Percentiles rank a stretch among this genome's conserved stretches.
Evolutionary conservation across 2,888 invertebrate species (phyloP).

Genomic region (Caenorhabditis angaria): DNA sequence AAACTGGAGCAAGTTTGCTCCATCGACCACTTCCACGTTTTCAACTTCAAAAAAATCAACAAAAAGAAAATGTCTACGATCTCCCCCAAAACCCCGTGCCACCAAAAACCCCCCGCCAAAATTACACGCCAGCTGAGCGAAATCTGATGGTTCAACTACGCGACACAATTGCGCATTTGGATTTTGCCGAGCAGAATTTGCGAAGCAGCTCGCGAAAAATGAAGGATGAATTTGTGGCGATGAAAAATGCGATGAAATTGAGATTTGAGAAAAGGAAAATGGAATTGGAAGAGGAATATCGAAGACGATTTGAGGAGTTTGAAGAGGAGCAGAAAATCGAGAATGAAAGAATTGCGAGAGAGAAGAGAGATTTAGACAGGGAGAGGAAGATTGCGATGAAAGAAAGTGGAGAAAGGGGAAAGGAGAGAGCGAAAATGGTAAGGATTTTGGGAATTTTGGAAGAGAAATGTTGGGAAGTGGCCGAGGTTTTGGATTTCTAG

Average conservation of each 20-base stretch:
- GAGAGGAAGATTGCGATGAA: conserved; percentile 11
- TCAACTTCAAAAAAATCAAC: not conserved
- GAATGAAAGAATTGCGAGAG: conserved; percentile 10
- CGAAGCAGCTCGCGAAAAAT: conserved; percentile 1
- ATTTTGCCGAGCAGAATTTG: conserved; percentile 16
- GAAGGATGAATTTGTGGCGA: not conserved
- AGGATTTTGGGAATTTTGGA: not conserved
- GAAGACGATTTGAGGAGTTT: conserved; percentile 5
- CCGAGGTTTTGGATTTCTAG: too few relatives aligned
- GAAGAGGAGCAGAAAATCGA: conserved; percentile 17
- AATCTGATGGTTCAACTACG: conserved; percentile 30
- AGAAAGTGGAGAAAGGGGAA: not conserved
- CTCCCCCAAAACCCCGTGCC: not conserved
- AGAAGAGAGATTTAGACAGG: conserved; percentile 26
- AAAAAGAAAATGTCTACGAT: not conserved
- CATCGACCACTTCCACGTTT: conserved; percentile 1
- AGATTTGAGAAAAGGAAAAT: not conserved
- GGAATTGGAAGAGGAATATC: conserved; percentile 13
- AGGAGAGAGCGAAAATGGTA: conserved; percentile 2
- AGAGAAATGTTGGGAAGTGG: too few relatives aligned
- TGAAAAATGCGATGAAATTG: conserved; percentile 8
- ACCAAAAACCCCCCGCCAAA: not conserved
- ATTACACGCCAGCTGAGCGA: not conserved
- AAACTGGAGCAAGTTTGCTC: conserved; percentile 28
- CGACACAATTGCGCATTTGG: conserved; percentile 33